phyloP scores from a whole-genome alignment of 2,113 vertebrate species.

The Nycticryphes semicollaris region DNA sequence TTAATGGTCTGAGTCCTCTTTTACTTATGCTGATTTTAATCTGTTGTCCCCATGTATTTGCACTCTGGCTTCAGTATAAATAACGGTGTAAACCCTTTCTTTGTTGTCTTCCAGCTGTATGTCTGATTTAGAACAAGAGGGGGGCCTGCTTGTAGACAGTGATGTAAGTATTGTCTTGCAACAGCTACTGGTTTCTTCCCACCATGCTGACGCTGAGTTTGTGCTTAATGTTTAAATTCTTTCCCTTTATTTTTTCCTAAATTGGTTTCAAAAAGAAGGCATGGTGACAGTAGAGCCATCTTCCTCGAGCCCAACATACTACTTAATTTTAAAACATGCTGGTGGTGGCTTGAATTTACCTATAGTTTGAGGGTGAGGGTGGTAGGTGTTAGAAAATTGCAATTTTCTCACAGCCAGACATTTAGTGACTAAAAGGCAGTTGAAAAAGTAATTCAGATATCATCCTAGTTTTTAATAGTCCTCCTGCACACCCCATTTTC shows the following conservation, averaged over 20 bases:
- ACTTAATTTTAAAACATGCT: not conserved
- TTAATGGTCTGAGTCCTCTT: not conserved
- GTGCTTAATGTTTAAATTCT: not conserved
- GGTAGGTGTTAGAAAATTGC: not conserved
- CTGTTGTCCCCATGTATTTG: not conserved
- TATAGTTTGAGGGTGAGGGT: fast-evolving
- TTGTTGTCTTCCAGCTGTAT: not conserved
- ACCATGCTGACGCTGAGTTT: not conserved
- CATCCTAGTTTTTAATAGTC: not conserved
- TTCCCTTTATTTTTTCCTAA: not conserved
- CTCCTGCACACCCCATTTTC: not conserved
- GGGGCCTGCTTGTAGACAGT: not conserved
- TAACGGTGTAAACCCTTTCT: not conserved
- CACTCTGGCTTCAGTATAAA: not conserved
- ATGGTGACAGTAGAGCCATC: not conserved
- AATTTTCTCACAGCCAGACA: not conserved
- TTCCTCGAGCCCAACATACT: not conserved
- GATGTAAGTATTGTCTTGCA: not conserved
- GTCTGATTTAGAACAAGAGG: not conserved
- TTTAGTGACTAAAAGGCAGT: not conserved
- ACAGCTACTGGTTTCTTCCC: not conserved
- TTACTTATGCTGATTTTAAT: not conserved
- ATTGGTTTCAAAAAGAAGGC: not conserved
- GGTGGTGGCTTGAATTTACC: not conserved
- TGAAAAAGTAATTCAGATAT: not conserved